Base-by-base conservation (phyloP, 2,888 invertebrate species). In the Drosophila neoperkinsi region DNA sequence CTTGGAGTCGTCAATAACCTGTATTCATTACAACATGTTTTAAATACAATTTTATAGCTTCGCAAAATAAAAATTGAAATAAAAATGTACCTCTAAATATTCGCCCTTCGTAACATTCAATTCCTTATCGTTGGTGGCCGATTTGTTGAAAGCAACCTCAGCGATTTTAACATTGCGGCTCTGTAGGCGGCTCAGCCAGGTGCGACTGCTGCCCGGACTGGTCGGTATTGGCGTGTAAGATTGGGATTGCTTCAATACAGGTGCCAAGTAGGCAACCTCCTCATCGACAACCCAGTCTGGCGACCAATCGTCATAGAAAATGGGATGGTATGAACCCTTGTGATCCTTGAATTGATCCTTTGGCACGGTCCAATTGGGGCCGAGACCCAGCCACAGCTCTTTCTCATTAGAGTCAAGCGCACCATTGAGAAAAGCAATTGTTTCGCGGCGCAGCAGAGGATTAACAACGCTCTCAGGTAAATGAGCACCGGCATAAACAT, bases 121-220 rank as follows among this genome's bases (percentile, higher is more conserved):
- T 93, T 99, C 99, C 93, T 99, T 99, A 92, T 98, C 97, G 93
- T 99, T 99, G 94, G 98, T 98, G 60, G 98, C 99, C 46, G 97
- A 96, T 91, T 99, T 95, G 58, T 98, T 99, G 94, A 98, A 99
- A 13, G 98, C 97, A 53, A 98, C 98, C 92, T 97, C 96, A 25
- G 97, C 97, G 70, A 97, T 95, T 92, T 96, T 96, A 25, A 95
- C 96, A 64, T 96, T 95, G 76, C 95, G 94, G 18, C 94, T 93
- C 77, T 95, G 94, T 21, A 97, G 93, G 53, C 96, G 96, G 70
- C 95, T 95, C 56, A 97, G 91, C 95, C 96, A 96, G 55, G 94
- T 94, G 74, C 95, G 94, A 50, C 91, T 89, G 43, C 76, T 72
- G 16, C 62, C 77, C 2, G 79, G 72, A 68, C 68, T 84, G 21